Evolutionary conservation across 2,797 vertebrate species (phyloP), one percentile per base, ranked within the genome.

Genomic region (Babyrousa celebensis): DNA sequence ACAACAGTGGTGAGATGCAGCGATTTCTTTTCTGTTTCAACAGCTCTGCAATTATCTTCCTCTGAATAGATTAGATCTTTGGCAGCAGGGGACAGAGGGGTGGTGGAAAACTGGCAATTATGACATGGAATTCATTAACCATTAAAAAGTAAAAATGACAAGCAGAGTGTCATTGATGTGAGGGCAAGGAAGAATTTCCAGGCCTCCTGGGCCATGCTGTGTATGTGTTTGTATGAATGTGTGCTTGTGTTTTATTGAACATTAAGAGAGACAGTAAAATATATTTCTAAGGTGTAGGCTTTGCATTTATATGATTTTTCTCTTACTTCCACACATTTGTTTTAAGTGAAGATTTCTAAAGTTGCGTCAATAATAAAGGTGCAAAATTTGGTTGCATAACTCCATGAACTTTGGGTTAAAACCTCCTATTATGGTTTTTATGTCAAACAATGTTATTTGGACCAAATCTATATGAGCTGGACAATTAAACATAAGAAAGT

Each of bases 1-100:
- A 99, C 98, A 99, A 99, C 98, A 99, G 99, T 32, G 99, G 99
- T 99, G 98, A 99, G 99, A 97, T 83, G 85, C 86, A 96, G 95
- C 58, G 75, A 65, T 97, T 98, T 91, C 20, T 78, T 75, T 97
- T 93, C 96, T 95, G 91, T 97, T 95, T 97, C 96, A 93, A 95
- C 97, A 98, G 95, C 23, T 43, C 97, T 97, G 96, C 98, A 98
- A 95, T 98, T 98, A 98, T 97, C 98, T 98, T 97, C 78, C 97
- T 80, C 95, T 95, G 94, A 98, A 98, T 93, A 98, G 97, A 98
- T 98, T 98, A 97, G 98, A 86, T 98, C 97, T 95, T 97, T 98
- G 98, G 95, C 97, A 98, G 97, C 97, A 98, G 96, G 96, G 97
- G 96, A 98, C 94, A 91, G 93, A 94, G 85, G 85, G 92, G 93